Evolutionary conservation across 2,113 vertebrate genomes (phyloP), one percentile per base, ranked within the genome.

Genomic region (Copsychus sechellarum): DNA sequence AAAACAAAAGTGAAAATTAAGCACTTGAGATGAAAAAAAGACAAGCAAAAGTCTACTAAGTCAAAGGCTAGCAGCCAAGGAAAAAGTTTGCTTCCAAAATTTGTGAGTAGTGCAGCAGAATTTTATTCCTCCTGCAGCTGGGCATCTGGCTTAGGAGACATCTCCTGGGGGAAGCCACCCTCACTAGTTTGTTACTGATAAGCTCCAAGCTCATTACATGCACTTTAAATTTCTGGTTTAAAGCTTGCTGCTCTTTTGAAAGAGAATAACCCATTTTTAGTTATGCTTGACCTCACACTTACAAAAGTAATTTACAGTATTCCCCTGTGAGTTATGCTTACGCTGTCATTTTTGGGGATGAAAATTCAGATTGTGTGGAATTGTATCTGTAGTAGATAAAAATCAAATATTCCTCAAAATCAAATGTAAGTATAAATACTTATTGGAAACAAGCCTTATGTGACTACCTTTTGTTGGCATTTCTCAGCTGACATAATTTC

Each of bases 331-430:
- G 54, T 61, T 97, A 47, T 31, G 81, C n/a, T 88, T 90, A 86
- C 77, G 82, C 96, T 86, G 70, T 95, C 73, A 96, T 92, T 96
- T 95, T 77, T 20, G 16, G 78, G 79, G 65, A 95, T 45, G 66
- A 88, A 97, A 91, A 96, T 93, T 86, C 56, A 93, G 93, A 96
- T 76, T 86, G 81, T 15, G 33, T 34, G 43, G 78, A 96, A 92
- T 81, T 91, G 50, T 77, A 91, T 91, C 94, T 92, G 42, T 94
- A 86, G 81, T 5, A 62, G 77, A 34, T 51, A 53, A 95, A 82
- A 96, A 96, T 65, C 50, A 91, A 91, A 90, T 22, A 43, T 38
- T 24, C 24, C 45, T 65, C 36, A 48, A 73, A 77, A 91, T 61
- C n/a, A 86, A 61, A 73, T 8, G 1, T 14, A 77, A 64, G 20